These are phyloP conservation scores for Pandemis cinnamomeana DNA, from an alignment of 2,888 invertebrate species.

Conservation along the genomic window DNA sequence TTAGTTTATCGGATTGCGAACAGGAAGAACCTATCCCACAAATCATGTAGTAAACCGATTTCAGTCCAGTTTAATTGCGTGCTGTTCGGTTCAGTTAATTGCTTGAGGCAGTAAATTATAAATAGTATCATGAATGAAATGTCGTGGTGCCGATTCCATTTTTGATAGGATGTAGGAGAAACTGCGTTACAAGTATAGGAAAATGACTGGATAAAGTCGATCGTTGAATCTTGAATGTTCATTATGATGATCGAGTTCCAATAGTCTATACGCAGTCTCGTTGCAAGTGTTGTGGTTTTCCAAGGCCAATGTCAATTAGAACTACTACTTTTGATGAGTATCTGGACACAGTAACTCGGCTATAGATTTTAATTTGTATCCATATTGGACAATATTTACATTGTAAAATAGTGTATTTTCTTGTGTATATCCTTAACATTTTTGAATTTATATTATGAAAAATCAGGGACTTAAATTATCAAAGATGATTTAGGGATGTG, in stretches of 20 bases:
- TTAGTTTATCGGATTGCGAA: slow-evolving; percentile 12
- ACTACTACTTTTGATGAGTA: not conserved
- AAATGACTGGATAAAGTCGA: not conserved
- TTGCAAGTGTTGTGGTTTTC: not conserved
- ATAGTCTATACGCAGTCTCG: not conserved
- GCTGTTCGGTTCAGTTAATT: slow-evolving; percentile 15
- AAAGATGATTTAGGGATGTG: not conserved
- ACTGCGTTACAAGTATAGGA: not conserved
- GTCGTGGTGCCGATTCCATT: slow-evolving; percentile 1
- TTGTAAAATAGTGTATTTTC: too few relatives aligned
- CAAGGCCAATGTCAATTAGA: not conserved
- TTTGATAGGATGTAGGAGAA: not conserved
- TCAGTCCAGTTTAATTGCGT: slow-evolving; percentile 25
- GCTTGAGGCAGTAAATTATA: slow-evolving; percentile 25
- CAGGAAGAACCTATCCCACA: slow-evolving; percentile 26
- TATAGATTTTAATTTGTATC: not conserved
- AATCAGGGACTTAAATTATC: too few relatives aligned
- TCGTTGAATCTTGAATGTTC: not conserved
- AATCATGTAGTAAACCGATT: slow-evolving; percentile 31
- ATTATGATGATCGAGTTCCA: not conserved
- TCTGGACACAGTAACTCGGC: not conserved
- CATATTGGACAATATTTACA: not conserved
- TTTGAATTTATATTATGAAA: too few relatives aligned
- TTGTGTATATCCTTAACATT: too few relatives aligned
- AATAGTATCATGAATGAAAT: slow-evolving; percentile 14